A percentile compares a stretch with the other conserved stretches of the same genome.
phyloP scores from a whole-genome alignment of 2,113 vertebrate species.

The Paralichthys olivaceus region DNA sequence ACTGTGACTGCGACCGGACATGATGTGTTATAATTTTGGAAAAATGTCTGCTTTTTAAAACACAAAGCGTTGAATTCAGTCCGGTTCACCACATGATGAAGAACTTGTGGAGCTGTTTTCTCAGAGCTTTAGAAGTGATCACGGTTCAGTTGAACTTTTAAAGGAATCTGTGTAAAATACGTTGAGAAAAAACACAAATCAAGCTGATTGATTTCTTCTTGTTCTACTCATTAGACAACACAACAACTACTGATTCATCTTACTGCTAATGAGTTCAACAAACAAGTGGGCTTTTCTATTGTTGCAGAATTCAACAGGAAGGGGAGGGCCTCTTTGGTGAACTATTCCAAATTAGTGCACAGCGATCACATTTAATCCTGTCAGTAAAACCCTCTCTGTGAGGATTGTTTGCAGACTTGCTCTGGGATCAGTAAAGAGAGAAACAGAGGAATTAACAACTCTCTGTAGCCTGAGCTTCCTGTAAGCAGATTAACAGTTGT shows the following conservation, averaged over 20 bases:
- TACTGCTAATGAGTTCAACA: too few relatives aligned
- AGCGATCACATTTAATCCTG: conserved; percentile 48
- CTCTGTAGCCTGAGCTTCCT: conserved; percentile 14
- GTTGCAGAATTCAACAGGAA: not conserved
- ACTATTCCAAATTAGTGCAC: conserved; percentile 38
- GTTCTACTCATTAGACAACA: too few relatives aligned
- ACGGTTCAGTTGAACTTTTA: not conserved
- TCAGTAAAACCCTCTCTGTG: conserved; percentile 28
- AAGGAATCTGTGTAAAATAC: not conserved
- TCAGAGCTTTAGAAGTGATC: not conserved
- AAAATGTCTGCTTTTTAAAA: not conserved
- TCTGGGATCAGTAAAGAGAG: not conserved
- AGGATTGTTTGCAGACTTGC: conserved; percentile 43
- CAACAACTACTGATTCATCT: too few relatives aligned
- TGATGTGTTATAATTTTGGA: too few relatives aligned
- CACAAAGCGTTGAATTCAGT: not conserved
- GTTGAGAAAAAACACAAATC: too few relatives aligned
- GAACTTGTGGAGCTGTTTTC: not conserved
- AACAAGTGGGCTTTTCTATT: conserved; percentile 2
- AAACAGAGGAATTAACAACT: conserved; percentile 42
- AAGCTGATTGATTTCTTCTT: too few relatives aligned
- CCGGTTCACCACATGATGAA: not conserved
- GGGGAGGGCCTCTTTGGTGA: not conserved
- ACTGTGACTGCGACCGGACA: too few relatives aligned
- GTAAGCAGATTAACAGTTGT: conserved; percentile 55